A percentile compares a stretch with the other conserved stretches of the same genome.
Conservation (phyloP, 1,140 invertebrate species). For the Ganaspis sp. region DNA sequence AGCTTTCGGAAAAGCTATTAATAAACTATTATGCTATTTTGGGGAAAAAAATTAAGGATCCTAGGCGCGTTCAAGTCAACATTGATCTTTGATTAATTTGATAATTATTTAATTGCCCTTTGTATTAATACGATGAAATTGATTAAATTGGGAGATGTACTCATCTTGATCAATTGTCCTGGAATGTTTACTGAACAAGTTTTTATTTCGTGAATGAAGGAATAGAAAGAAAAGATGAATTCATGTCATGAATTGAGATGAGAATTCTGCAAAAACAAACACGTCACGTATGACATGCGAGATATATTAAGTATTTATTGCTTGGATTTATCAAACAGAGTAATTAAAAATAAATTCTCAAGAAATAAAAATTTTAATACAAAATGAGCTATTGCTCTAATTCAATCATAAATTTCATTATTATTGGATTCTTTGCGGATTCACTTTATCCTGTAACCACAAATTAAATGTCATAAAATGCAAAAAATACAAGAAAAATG, state of each 20-base stretch:
- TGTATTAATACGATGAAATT: too few relatives aligned
- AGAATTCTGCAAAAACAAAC: not conserved
- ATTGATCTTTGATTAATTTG: not conserved
- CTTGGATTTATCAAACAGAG: not conserved
- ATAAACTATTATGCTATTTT: too few relatives aligned
- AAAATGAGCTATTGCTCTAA: slow-evolving; percentile 4
- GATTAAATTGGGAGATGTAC: not conserved
- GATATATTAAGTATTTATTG: not conserved
- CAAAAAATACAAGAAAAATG: too few relatives aligned
- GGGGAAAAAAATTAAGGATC: not conserved
- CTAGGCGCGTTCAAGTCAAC: not conserved
- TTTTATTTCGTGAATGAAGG: slow-evolving; percentile 3
- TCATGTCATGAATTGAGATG: slow-evolving; percentile 6
- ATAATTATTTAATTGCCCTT: too few relatives aligned
- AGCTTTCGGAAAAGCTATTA: too few relatives aligned
- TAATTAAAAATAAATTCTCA: not conserved
- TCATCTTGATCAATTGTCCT: not conserved
- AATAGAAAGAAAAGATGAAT: slow-evolving; percentile 15
- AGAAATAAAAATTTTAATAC: not conserved
- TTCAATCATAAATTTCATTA: not conserved
- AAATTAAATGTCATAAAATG: too few relatives aligned
- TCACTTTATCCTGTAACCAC: not conserved
- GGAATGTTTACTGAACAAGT: not conserved
- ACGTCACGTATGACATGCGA: not conserved
- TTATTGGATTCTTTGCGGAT: not conserved